Conservation (phyloP, 2,113 vertebrate genomes). For the Gallinago undulata region DNA sequence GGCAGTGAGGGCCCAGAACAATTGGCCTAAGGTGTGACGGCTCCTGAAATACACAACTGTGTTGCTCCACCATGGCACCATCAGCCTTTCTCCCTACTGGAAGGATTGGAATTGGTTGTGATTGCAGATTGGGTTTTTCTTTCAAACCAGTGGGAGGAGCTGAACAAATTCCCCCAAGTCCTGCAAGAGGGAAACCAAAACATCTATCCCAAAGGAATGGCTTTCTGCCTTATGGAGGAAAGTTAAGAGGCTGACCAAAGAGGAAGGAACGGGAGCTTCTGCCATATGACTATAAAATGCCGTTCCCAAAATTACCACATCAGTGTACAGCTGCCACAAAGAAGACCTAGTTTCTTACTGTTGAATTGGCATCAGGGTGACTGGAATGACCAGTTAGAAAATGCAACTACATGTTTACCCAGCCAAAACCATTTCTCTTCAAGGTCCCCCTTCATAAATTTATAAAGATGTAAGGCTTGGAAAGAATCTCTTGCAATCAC, state of each 20-base stretch:
- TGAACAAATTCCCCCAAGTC: not conserved
- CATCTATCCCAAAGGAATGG: not conserved
- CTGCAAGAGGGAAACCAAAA: not conserved
- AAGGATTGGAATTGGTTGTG: not conserved
- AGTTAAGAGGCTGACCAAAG: not conserved
- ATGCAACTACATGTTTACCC: not conserved
- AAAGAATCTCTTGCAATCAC: not conserved
- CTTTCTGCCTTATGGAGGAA: not conserved
- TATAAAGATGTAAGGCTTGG: not conserved
- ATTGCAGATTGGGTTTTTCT: not conserved
- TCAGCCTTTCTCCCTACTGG: not conserved
- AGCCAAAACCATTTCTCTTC: not conserved
- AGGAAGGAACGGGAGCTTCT: not conserved
- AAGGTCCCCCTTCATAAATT: not conserved
- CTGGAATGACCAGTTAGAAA: not conserved
- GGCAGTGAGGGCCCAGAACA: conserved; percentile 19
- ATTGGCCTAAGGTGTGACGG: not conserved
- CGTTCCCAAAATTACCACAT: not conserved
- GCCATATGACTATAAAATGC: not conserved
- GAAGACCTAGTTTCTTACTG: not conserved
- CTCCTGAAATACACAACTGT: not conserved
- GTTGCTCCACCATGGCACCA: not conserved
- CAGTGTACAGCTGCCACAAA: not conserved
- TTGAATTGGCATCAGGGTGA: not conserved
- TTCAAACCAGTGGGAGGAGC: not conserved